phyloP scores from a whole-genome alignment of 2,113 vertebrate species.

The Vulpes ferrilata region DNA sequence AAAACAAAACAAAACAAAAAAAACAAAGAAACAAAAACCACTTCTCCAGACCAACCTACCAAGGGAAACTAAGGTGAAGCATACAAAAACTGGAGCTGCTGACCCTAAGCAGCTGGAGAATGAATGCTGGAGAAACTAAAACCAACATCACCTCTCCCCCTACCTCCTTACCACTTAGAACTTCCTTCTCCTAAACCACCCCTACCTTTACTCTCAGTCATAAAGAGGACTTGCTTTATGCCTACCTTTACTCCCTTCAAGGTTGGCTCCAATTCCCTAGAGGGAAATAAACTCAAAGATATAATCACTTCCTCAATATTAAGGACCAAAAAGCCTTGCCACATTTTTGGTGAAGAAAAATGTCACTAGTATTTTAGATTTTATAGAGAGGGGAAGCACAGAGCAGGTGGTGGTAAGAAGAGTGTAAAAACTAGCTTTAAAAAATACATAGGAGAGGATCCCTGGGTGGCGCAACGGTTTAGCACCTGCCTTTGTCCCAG shows the following conservation, averaged over 20 bases:
- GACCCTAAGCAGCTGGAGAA: background rate
- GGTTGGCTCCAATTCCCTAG: background rate
- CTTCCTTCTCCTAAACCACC: background rate
- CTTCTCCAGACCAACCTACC: background rate
- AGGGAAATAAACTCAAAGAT: slow-evolving; percentile 24
- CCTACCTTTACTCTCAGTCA: background rate
- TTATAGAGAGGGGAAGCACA: background rate
- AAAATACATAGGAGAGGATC: background rate
- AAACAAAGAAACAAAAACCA: background rate
- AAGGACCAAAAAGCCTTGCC: background rate
- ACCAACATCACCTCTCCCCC: background rate
- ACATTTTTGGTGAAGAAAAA: slow-evolving; percentile 56
- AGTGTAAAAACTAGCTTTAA: slow-evolving; percentile 10
- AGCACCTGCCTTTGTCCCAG: background rate
- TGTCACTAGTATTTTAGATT: slow-evolving; percentile 10
- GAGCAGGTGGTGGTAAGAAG: background rate
- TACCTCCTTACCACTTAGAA: background rate
- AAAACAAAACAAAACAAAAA: background rate
- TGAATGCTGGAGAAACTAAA: background rate
- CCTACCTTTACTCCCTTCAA: background rate
- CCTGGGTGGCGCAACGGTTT: background rate
- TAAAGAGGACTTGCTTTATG: slow-evolving; percentile 12
- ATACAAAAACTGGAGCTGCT: background rate
- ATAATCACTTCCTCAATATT: slow-evolving; percentile 43
- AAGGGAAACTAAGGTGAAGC: background rate